phyloP scores from a whole-genome alignment of 2,113 vertebrate genomes.

The Cavia aperea region DNA sequence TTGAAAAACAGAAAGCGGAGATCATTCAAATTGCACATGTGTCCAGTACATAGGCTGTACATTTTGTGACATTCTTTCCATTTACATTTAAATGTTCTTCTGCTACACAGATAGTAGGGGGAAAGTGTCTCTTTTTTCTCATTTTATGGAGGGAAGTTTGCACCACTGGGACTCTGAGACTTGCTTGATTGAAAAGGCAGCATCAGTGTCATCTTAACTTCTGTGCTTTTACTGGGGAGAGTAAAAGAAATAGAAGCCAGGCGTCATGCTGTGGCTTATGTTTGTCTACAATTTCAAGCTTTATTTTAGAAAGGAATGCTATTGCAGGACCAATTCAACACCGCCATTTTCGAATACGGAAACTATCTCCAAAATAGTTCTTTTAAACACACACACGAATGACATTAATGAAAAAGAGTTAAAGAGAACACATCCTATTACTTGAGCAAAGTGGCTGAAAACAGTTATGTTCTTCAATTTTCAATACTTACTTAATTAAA shows the following conservation, averaged over 20 bases:
- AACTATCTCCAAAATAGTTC: background rate
- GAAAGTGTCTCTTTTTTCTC: background rate
- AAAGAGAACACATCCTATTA: background rate
- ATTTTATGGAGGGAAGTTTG: background rate
- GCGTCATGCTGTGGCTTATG: background rate
- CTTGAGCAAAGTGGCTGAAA: background rate
- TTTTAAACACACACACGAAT: background rate
- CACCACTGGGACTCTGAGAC: background rate
- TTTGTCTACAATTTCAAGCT: conserved; percentile 16
- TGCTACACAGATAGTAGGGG: background rate
- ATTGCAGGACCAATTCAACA: background rate
- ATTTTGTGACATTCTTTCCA: background rate
- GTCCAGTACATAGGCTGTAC: background rate
- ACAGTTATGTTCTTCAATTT: background rate
- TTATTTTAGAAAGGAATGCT: background rate
- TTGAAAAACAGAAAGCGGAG: background rate
- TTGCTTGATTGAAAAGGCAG: background rate
- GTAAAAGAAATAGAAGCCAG: background rate
- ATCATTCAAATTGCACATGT: background rate
- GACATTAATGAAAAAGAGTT: background rate
- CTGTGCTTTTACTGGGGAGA: background rate
- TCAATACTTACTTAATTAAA: conserved; percentile 45
- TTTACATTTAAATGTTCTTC: background rate
- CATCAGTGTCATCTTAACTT: background rate
- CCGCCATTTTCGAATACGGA: background rate